Percentiles rank a stretch among this genome's conserved stretches.
phyloP scores from a whole-genome alignment of 2,888 invertebrate genomes.

The Drosophila testacea region DNA sequence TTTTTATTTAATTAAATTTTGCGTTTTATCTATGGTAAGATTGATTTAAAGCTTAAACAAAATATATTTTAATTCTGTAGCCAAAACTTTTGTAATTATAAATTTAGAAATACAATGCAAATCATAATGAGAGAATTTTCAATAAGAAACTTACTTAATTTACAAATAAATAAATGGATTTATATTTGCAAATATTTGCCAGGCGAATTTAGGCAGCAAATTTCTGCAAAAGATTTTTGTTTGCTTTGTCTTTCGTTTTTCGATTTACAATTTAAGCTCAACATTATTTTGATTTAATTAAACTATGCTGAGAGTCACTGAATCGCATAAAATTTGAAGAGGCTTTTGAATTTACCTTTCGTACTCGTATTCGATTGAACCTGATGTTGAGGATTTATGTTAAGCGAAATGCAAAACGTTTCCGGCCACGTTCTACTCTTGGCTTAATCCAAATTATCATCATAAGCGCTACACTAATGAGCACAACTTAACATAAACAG shows the following conservation, averaged over 20 bases:
- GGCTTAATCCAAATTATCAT: slow-evolving; percentile 68
- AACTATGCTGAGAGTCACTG: neutral
- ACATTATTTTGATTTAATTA: slow-evolving; percentile 4
- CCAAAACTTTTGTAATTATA: neutral
- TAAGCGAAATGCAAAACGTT: slow-evolving; percentile 34
- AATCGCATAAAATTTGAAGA: slow-evolving; percentile 11
- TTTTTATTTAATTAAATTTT: no score
- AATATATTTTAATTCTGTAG: neutral
- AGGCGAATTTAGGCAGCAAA: neutral
- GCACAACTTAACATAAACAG: slow-evolving; percentile 58
- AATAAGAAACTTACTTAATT: slow-evolving; percentile 1
- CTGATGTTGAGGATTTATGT: slow-evolving; percentile 15
- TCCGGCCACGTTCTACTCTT: slow-evolving; percentile 25
- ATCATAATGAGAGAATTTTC: neutral
- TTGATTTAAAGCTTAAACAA: neutral
- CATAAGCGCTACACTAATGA: slow-evolving; percentile 72
- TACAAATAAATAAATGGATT: neutral
- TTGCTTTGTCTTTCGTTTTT: neutral
- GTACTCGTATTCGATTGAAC: slow-evolving; percentile 4
- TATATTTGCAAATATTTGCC: slow-evolving; percentile 5
- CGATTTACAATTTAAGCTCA: neutral
- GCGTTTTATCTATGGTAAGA: neutral
- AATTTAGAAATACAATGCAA: neutral
- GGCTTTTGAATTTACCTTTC: slow-evolving; percentile 17
- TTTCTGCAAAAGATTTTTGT: neutral